Base-by-base conservation (phyloP, 2,888 invertebrate genomes). In the Achlya flavicornis region DNA sequence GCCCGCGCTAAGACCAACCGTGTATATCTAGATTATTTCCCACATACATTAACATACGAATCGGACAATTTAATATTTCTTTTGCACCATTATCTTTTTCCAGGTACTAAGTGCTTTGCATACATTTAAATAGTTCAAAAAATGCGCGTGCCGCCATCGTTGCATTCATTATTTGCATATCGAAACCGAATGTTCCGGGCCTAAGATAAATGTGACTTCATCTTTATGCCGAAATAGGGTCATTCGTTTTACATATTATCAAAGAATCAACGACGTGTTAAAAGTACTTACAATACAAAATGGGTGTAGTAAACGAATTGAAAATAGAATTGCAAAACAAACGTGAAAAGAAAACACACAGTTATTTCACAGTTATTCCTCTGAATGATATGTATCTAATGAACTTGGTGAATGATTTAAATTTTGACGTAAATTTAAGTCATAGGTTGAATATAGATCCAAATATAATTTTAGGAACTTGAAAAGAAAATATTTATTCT, bases 31-130 rank as follows among this genome's bases (percentile, higher is more conserved):
- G 82, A 83, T 84, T 80, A 86, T 80, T 86, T 89, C 88, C 80
- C 84, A 89, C 86, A 88, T 85, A 86, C 77, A 92, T 91, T 91
- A 82, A 79, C 89, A 91, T 91, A 88, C 78, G 85, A 87, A 90
- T 85, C 77, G 77, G 81, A 89, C 81, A 85, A 87, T 87, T 86
- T 87, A 83, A 85, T 86, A 87, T 87, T 86, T 88, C 83, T 87
- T 86, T 85, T 81, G 41, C 83, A 69, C 84, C 81, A 86, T 87
- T 86, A 86, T 83, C 81, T 84, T 78, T 81, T 88, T 84, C 86
- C 88, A 86, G 84, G 89, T 89, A 87, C 87, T 84, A 82, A 86
- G 80, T 83, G 78, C 81, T 91, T 90, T 89, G 88, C 89, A 91
- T 91, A 83, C 71, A 87, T 90, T 87, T 86, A 81, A 88, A 87